Percentiles rank a stretch among this genome's conserved stretches.
Evolutionary conservation across 2,113 vertebrate species (phyloP).

Genomic region (Xyliphius kryptos): DNA sequence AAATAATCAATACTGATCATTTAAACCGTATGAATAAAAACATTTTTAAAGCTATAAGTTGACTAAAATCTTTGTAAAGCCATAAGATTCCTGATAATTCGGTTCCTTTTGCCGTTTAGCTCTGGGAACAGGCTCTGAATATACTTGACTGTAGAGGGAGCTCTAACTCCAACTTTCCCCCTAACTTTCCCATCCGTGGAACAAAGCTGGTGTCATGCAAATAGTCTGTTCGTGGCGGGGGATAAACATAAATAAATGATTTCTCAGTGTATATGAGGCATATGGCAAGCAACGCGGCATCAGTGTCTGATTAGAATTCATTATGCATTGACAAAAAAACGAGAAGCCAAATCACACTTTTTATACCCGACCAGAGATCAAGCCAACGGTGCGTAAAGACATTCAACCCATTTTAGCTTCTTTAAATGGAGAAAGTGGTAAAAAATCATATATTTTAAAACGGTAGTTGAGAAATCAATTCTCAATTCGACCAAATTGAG

Average conservation of each 20-base stretch:
- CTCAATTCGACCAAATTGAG: slow-evolving; percentile 43
- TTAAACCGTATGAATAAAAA: too few relatives aligned
- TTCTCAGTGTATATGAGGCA: slow-evolving; percentile 47
- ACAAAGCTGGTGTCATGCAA: slow-evolving; percentile 59
- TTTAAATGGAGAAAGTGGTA: slow-evolving; percentile 23
- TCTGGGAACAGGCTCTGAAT: slow-evolving; percentile 13
- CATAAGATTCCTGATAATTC: neutral
- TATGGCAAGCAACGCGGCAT: slow-evolving; percentile 60
- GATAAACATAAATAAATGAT: slow-evolving; percentile 63
- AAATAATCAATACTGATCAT: too few relatives aligned
- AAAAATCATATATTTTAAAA: neutral
- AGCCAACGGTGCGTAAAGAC: slow-evolving; percentile 48
- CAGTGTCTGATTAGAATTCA: slow-evolving; percentile 46
- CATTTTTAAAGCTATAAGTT: too few relatives aligned
- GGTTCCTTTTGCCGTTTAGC: neutral
- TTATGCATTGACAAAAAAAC: slow-evolving; percentile 49
- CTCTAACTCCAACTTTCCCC: slow-evolving; percentile 77
- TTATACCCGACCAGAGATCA: slow-evolving; percentile 49
- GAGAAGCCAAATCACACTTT: slow-evolving; percentile 45
- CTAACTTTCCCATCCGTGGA: slow-evolving; percentile 52
- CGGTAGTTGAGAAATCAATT: slow-evolving; percentile 35
- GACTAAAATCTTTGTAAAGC: too few relatives aligned
- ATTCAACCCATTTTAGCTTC: slow-evolving; percentile 36
- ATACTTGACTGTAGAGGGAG: slow-evolving; percentile 82
- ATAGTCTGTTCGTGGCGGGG: slow-evolving; percentile 52